A percentile compares a stretch with the other conserved stretches of the same genome.
phyloP scores from a whole-genome alignment of 2,113 vertebrate genomes.

The Natator depressus region DNA sequence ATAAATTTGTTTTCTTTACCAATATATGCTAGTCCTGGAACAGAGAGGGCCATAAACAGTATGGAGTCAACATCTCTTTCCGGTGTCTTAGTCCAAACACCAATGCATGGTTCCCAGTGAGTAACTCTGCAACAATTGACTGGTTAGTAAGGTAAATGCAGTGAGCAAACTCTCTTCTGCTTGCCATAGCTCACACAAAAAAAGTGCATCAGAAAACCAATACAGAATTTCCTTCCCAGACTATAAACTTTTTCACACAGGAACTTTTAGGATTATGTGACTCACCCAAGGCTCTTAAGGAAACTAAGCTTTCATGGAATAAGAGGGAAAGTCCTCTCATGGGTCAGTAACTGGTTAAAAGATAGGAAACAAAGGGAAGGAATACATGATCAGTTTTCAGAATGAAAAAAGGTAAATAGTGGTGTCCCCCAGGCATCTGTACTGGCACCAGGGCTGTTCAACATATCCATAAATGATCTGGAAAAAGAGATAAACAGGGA shows the following conservation, averaged over 20 bases:
- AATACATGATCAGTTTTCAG: no score
- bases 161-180: accelerated
- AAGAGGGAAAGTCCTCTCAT: no score
- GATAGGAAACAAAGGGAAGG: no score
- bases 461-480: no score
- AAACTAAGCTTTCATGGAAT: no score
- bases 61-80: background rate
- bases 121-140: background rate
- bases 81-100: accelerated
- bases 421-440: no score
- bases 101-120: background rate
- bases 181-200: background rate
- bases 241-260: background rate
- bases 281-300: no score
- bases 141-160: background rate
- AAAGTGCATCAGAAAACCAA: background rate
- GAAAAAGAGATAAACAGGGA: no score
- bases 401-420: no score
- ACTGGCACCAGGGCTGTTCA: no score
- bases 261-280: background rate
- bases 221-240: background rate
- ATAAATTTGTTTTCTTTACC: accelerated
- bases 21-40: accelerated
- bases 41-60: background rate
- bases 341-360: no score